Conservation (phyloP, 1,140 invertebrate species). For the Copidosoma floridanum region DNA sequence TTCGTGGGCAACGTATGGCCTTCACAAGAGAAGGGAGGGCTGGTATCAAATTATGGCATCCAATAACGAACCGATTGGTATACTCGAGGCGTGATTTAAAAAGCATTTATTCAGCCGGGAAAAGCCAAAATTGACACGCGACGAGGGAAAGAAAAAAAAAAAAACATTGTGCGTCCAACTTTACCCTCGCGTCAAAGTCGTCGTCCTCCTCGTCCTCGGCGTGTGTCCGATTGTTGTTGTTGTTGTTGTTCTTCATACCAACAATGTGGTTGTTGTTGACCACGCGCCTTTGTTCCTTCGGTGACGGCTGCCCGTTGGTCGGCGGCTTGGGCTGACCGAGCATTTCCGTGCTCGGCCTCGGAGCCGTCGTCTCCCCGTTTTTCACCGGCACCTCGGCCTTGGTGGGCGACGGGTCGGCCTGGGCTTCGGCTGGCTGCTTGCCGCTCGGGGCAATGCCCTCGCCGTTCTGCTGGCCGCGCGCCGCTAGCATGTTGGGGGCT, state of each 20-base stretch:
- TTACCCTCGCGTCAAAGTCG: neutral
- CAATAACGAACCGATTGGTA: too few species aligned
- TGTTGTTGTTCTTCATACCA: too few species aligned
- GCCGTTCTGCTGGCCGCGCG: neutral
- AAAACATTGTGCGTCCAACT: too few species aligned
- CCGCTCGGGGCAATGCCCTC: conserved; percentile 4
- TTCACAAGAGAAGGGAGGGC: too few species aligned
- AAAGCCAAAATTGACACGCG: neutral
- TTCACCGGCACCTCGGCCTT: neutral
- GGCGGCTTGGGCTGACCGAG: neutral
- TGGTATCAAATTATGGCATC: too few species aligned
- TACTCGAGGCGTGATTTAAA: neutral
- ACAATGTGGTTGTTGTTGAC: neutral
- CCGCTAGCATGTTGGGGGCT: conserved; percentile 14
- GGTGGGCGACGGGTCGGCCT: neutral
- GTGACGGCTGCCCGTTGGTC: conserved; percentile 1
- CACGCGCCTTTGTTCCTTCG: neutral
- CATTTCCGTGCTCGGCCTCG: neutral
- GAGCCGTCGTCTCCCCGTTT: neutral
- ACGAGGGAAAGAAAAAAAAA: too few species aligned
- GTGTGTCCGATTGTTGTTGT: too few species aligned
- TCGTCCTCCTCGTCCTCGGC: neutral
- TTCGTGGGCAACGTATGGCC: too few species aligned
- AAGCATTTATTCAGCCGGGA: too few species aligned
- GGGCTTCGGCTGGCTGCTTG: neutral